Percentiles rank a stretch among this genome's conserved stretches.
Evolutionary conservation across 2,113 vertebrate species (phyloP).

Genomic region (Leptosomus discolor): DNA sequence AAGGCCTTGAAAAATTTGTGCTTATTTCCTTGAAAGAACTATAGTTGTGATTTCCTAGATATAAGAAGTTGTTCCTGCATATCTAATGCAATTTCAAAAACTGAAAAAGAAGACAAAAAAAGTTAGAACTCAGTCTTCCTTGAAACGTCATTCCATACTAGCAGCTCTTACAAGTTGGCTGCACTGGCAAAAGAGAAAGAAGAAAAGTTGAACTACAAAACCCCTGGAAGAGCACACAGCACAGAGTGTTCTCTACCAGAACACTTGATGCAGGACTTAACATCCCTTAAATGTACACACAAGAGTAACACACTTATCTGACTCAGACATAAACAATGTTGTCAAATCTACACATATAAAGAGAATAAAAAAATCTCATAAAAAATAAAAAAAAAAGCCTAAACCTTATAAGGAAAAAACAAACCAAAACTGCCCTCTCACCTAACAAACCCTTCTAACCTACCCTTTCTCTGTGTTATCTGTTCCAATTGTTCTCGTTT

Average conservation of each 20-base stretch:
- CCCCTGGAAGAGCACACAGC: neutral
- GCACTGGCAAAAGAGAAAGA: neutral
- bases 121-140: neutral
- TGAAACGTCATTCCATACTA: neutral
- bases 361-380: neutral
- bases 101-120: neutral
- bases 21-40: neutral
- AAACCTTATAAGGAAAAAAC: neutral
- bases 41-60: neutral
- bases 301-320: neutral
- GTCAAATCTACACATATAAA: neutral
- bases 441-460: neutral
- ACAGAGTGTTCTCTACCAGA: neutral
- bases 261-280: neutral
- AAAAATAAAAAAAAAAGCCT: neutral
- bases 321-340: neutral
- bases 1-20: neutral
- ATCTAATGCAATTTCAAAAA: accelerated
- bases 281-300: neutral
- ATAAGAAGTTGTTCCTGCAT: neutral
- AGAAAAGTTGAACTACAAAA: neutral
- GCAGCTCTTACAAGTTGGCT: neutral
- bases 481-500: neutral
- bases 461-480: neutral
- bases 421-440: accelerated